phyloP scores from a whole-genome alignment of 2,113 vertebrate species.

The Vulpes lagopus region DNA sequence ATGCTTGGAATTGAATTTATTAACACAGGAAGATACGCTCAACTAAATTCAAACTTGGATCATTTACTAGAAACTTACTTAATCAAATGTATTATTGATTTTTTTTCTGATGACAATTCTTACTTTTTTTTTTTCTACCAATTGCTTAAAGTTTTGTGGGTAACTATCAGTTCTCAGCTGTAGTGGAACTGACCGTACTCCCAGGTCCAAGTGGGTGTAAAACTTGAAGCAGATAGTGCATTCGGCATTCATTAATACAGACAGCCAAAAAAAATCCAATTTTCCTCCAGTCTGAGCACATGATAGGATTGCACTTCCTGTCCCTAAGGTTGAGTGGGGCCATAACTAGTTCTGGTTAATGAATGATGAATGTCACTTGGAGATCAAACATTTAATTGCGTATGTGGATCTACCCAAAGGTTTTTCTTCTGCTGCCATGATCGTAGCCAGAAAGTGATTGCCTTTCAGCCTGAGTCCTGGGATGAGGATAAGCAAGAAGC shows the following conservation, averaged over 20 bases:
- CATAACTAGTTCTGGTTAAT: background rate
- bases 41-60: conserved; percentile 10
- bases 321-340: background rate
- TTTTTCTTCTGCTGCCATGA: background rate
- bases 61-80: conserved; percentile 37
- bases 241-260: background rate
- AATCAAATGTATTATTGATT: background rate
- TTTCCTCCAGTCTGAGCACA: background rate
- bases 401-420: background rate
- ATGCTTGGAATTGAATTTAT: background rate
- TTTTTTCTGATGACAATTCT: background rate
- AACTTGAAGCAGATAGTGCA: background rate
- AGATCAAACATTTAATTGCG: background rate
- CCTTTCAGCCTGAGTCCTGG: background rate
- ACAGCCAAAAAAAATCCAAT: background rate
- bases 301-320: background rate
- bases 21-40: background rate
- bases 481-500: background rate
- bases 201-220: background rate
- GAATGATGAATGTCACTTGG: background rate
- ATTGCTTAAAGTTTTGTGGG: background rate
- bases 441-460: background rate
- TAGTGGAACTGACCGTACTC: background rate
- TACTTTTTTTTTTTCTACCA: background rate
- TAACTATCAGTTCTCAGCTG: background rate